phyloP scores from a whole-genome alignment of 2,888 invertebrate genomes.

The Xylota segnis region DNA sequence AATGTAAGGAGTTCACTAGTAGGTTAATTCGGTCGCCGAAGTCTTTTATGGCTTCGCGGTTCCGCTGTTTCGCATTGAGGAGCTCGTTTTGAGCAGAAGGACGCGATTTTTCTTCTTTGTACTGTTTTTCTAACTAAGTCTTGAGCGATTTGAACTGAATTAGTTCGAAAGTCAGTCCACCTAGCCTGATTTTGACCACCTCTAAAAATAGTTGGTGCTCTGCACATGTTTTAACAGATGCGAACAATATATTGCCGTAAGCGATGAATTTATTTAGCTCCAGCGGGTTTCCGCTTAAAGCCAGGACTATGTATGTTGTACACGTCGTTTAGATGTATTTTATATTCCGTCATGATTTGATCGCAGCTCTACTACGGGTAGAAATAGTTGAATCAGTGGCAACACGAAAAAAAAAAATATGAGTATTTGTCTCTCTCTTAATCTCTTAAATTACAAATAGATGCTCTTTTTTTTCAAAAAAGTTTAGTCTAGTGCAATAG shows the following conservation, averaged over 20 bases:
- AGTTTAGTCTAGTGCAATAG: no score
- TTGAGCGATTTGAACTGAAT: conserved; percentile 1
- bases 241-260: conserved; percentile 14
- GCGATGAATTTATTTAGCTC: conserved; percentile 22
- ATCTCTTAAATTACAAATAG: no score
- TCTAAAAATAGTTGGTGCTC: conserved; percentile 11
- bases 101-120: conserved; percentile 15
- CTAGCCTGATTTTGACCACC: conserved; percentile 20
- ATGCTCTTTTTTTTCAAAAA: no score
- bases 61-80: not conserved
- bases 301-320: no score
- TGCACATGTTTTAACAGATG: not conserved
- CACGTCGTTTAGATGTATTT: no score
- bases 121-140: conserved; percentile 10
- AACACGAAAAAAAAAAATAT: no score
- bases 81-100: conserved; percentile 8
- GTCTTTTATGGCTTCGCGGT: not conserved
- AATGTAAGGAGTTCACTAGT: not conserved
- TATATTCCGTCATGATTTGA: no score
- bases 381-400: no score
- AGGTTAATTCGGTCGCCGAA: conserved; percentile 12
- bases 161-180: conserved; percentile 26
- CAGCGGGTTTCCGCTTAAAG: not conserved
- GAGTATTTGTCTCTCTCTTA: no score
- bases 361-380: no score